Percentiles rank a stretch among this genome's conserved stretches.
phyloP scores from a whole-genome alignment of 2,888 invertebrate species.

The Auanema freiburgensis region DNA sequence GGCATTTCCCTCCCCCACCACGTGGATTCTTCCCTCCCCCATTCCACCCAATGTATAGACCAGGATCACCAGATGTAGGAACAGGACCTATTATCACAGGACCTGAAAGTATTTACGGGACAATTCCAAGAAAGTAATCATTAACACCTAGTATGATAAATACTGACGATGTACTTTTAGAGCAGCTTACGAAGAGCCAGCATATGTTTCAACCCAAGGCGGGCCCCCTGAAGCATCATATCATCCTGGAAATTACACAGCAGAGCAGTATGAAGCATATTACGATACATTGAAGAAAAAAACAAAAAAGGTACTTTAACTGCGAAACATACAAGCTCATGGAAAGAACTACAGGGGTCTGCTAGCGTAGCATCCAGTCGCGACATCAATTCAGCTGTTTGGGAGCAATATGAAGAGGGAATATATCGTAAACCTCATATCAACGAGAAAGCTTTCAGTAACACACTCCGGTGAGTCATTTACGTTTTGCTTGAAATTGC shows the following conservation, averaged over 20 bases:
- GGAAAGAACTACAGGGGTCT: constrained; percentile 30
- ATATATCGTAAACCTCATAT: constrained; percentile 57
- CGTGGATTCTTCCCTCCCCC: constrained; percentile 20
- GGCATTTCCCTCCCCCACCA: constrained; percentile 16
- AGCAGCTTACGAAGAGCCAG: constrained; percentile 66
- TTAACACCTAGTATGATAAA: not conserved
- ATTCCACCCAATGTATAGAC: constrained; percentile 10
- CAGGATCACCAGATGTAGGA: constrained; percentile 16
- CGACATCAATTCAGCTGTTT: constrained; percentile 23
- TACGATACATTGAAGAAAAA: constrained; percentile 58
- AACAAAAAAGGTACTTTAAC: constrained; percentile 28
- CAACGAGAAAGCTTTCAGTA: constrained; percentile 54
- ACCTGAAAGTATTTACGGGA: constrained; percentile 58
- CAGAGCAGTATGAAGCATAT: constrained; percentile 58
- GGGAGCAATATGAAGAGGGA: constrained; percentile 59
- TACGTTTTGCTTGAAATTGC: no score
- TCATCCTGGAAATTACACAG: constrained; percentile 51
- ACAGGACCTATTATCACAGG: constrained; percentile 59
- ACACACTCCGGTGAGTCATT: constrained; percentile 34
- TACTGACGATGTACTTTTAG: not conserved
- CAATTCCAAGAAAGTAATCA: constrained; percentile 28
- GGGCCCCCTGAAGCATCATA: constrained; percentile 43
- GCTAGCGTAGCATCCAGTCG: constrained; percentile 2
- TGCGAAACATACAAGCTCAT: not conserved
- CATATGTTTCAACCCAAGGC: constrained; percentile 67